Percentiles rank a stretch among this genome's conserved stretches.
Evolutionary conservation across 2,113 vertebrate genomes (phyloP).

Genomic region (Rhabdomys dilectus): DNA sequence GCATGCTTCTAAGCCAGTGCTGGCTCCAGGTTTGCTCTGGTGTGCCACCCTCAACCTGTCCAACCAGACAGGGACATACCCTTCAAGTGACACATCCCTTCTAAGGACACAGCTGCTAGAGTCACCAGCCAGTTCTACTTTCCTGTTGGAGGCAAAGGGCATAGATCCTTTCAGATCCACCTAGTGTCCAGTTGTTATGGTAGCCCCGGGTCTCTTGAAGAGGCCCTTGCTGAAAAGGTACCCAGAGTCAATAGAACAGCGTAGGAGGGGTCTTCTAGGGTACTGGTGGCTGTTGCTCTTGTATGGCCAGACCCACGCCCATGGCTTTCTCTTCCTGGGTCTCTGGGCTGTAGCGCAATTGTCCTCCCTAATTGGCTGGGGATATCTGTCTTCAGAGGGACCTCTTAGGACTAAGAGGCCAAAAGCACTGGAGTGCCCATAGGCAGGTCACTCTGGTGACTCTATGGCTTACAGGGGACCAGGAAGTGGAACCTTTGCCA

Average conservation of each 20-base stretch:
- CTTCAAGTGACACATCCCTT: neutral
- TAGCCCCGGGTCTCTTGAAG: neutral
- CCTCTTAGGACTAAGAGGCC: neutral
- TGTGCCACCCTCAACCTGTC: conserved; percentile 34
- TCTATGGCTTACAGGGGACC: neutral
- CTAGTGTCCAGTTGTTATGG: neutral
- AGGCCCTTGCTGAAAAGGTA: neutral
- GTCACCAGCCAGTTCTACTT: neutral
- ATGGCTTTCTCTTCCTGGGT: neutral
- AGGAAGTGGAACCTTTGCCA: neutral
- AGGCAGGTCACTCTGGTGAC: neutral
- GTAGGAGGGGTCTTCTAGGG: neutral
- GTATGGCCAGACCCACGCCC: neutral
- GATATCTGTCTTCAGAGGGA: neutral
- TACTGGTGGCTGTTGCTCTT: neutral
- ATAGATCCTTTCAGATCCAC: neutral
- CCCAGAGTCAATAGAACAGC: neutral
- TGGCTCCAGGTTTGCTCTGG: neutral
- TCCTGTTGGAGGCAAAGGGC: neutral
- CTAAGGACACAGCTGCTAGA: neutral
- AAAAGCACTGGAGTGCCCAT: neutral
- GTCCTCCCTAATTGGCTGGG: neutral
- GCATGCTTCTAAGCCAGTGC: neutral
- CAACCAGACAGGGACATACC: neutral
- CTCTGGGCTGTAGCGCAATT: neutral